Evolutionary conservation across 1,140 invertebrate species (phyloP), one percentile per base, ranked within the genome.

Genomic region (Globodera ellingtonae): DNA sequence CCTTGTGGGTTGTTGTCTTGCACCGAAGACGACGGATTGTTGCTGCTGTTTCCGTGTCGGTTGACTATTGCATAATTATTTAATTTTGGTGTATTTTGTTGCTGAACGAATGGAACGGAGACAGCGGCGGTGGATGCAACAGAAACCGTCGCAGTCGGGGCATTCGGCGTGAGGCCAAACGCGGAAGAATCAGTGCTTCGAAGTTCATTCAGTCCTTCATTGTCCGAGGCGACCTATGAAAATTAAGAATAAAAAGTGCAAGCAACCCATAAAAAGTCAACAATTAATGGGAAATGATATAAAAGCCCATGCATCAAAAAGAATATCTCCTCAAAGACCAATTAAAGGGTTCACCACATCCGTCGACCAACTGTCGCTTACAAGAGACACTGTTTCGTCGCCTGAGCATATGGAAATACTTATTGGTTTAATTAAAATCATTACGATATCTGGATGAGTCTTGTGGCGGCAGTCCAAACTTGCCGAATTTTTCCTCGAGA

Each of bases 401-500:
- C 81, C 87, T 88, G 62, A 75, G 72, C 24, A 44, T 44, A 6
- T 48, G n/a, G 10, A 79, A 10, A 24, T 46, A 80, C 69, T 24
- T 69, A 82, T 4, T 35, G 10, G 13, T 46, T 75, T 74, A 72
- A 78, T n/a, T 7, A 78, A n/a, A 79, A n/a, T 10, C 67, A 67
- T 80, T 83, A 86, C 84, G 79, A 75, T 85, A 75, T 82, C 72
- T 72, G 4, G 81, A 56, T 35, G 79, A 73, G 75, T 89, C 81
- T 59, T 82, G 72, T 46, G 86, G 83, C 15, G 89, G 88, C 47
- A 98, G 95, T 88, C 97, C 96, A 91, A 99, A 99, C 91, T 97
- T 97, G 86, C 96, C 97, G 92, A 99, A 99, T 90, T 98, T 96
- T 81, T 98, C 97, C 85, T 98, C 96, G 78, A 99, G 95, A 88